These are phyloP conservation scores for Fragum whitleyi DNA, from an alignment of 2,888 invertebrate species.

Conservation along the genomic window DNA sequence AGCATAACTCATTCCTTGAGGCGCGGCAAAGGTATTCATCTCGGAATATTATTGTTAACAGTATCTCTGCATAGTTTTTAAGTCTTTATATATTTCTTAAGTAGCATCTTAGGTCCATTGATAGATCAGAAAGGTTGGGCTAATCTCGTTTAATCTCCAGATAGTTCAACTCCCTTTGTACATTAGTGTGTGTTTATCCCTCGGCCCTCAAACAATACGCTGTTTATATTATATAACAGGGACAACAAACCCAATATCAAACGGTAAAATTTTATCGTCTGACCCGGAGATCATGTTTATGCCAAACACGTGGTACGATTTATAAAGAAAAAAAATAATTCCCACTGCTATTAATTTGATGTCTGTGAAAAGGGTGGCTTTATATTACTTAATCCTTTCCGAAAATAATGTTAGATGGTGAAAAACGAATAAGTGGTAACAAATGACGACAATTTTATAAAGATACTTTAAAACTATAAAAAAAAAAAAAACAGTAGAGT, in stretches of 20 bases:
- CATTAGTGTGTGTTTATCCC: slow-evolving; percentile 53
- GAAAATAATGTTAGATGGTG: no score
- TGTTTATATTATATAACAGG: slow-evolving; percentile 53
- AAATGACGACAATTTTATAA: no score
- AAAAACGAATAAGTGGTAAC: no score
- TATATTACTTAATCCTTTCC: neutral
- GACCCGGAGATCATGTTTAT: slow-evolving; percentile 58
- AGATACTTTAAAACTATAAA: no score
- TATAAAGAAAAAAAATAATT: slow-evolving; percentile 56
- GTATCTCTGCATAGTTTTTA: neutral
- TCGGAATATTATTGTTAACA: slow-evolving; percentile 11
- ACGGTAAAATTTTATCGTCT: slow-evolving; percentile 61
- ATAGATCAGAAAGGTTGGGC: slow-evolving; percentile 19
- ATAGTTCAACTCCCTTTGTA: slow-evolving; percentile 57
- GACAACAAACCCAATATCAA: slow-evolving; percentile 59
- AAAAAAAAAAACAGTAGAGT: no score
- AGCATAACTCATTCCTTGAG: neutral
- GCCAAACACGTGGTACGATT: slow-evolving; percentile 62
- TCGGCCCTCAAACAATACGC: slow-evolving; percentile 53
- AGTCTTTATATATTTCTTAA: slow-evolving; percentile 6
- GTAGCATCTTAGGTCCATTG: slow-evolving; percentile 6
- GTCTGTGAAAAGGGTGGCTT: slow-evolving; percentile 38
- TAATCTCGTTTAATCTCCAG: slow-evolving; percentile 61
- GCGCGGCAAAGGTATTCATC: neutral
- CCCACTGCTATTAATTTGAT: slow-evolving; percentile 49